Percentiles rank a stretch among this genome's conserved stretches.
These are phyloP conservation scores for Rhagonycha fulva DNA, from an alignment of 2,888 invertebrate genomes.

Conservation along the genomic window DNA sequence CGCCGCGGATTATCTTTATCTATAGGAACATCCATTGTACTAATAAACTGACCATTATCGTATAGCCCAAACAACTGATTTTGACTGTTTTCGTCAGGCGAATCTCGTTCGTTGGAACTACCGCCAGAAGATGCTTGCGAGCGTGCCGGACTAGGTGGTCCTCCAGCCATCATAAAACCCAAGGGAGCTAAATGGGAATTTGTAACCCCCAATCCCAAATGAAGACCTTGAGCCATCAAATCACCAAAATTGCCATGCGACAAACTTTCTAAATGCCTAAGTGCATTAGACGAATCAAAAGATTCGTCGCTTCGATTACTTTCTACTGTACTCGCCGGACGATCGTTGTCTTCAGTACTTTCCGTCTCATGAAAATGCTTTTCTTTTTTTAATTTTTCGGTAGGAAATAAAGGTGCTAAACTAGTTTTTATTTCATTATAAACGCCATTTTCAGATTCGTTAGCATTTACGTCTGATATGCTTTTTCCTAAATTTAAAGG, in stretches of 20 bases:
- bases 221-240: slow-evolving; percentile 53
- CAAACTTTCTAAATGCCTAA: slow-evolving; percentile 77
- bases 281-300: slow-evolving; percentile 69
- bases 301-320: slow-evolving; percentile 64
- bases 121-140: slow-evolving; percentile 67
- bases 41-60: slow-evolving; percentile 74
- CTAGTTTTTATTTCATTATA: slow-evolving; percentile 53
- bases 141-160: slow-evolving; percentile 63
- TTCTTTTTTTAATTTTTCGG: slow-evolving; percentile 54
- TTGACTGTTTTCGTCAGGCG: slow-evolving; percentile 63
- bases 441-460: slow-evolving; percentile 49
- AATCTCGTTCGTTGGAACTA: slow-evolving; percentile 60
- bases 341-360: slow-evolving; percentile 48
- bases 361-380: slow-evolving; percentile 49
- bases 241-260: slow-evolving; percentile 77
- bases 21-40: slow-evolving; percentile 82
- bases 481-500: slow-evolving; percentile 56
- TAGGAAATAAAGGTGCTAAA: slow-evolving; percentile 51
- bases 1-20: slow-evolving; percentile 90
- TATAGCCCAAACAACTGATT: slow-evolving; percentile 73
- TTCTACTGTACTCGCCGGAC: slow-evolving; percentile 60
- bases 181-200: slow-evolving; percentile 54
- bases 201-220: slow-evolving; percentile 51
- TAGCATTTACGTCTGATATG: slow-evolving; percentile 54
- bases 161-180: slow-evolving; percentile 59